Conservation (phyloP, 1,140 invertebrate genomes). For the Oryzaephilus surinamensis region DNA sequence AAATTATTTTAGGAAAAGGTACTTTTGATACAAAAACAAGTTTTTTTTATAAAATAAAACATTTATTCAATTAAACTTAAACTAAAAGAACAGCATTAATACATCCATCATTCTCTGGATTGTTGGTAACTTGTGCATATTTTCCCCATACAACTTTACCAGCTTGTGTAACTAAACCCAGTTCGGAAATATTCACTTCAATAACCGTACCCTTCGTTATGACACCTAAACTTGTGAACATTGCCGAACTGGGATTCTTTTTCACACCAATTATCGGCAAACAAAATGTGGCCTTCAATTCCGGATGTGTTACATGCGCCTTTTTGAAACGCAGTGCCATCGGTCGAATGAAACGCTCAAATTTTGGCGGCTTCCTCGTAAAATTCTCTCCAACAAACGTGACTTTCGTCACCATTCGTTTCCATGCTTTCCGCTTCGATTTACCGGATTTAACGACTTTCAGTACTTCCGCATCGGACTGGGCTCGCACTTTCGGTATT, state of each 20-base stretch:
- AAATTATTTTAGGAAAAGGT: not conserved
- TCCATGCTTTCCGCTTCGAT: slow-evolving; percentile 94
- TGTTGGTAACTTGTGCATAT: slow-evolving; percentile 99
- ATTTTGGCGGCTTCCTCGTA: slow-evolving; percentile 98
- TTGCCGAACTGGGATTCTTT: slow-evolving; percentile 95
- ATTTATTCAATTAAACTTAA: slow-evolving; percentile 56
- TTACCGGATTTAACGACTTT: slow-evolving; percentile 93
- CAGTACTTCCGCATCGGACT: slow-evolving; percentile 97
- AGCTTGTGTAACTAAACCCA: slow-evolving; percentile 96
- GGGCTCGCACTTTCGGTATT: slow-evolving; percentile 93
- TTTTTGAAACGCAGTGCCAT: slow-evolving; percentile 96
- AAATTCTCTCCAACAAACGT: slow-evolving; percentile 97
- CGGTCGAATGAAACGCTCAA: slow-evolving; percentile 96
- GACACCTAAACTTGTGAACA: slow-evolving; percentile 95
- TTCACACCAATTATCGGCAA: slow-evolving; percentile 98
- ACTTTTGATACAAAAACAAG: slow-evolving; percentile 1
- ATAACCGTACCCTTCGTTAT: slow-evolving; percentile 98
- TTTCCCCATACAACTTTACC: slow-evolving; percentile 99
- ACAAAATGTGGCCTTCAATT: slow-evolving; percentile 97
- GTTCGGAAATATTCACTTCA: slow-evolving; percentile 97
- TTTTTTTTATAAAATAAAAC: slow-evolving; percentile 9
- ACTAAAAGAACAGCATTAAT: slow-evolving; percentile 98
- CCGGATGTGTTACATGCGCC: slow-evolving; percentile 98
- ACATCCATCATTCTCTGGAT: slow-evolving; percentile 99
- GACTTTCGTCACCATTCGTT: slow-evolving; percentile 98